Evolutionary conservation across 2,113 vertebrate species (phyloP), one percentile per base, ranked within the genome.

Genomic region (Picathartes gymnocephalus): DNA sequence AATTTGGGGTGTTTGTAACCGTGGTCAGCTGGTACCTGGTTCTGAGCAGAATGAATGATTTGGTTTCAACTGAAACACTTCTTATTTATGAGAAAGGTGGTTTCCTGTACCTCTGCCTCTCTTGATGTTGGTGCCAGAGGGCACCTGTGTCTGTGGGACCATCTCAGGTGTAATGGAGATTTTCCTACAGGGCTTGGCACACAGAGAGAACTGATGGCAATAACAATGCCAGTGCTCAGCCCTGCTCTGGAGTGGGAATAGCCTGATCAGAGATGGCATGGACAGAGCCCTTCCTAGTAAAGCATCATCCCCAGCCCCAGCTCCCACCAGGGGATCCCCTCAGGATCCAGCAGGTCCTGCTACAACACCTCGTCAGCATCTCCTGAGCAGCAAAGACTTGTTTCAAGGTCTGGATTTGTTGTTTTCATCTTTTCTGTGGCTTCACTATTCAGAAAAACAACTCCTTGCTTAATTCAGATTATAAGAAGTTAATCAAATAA

Each of bases 401-500:
- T n/a, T 13, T 39, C 19, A 42, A 25, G 19, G n/a, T 15, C 82
- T 44, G 74, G 30, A 7, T 85, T 86, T 86, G 16, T 70, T 78
- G 69, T 92, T 95, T 95, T 91, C 4, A 1, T 83, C 92, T 89
- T 89, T 87, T 81, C 95, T 48, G 42, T 77, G 79, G 85, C 86
- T 86, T 86, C 65, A 33, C 90, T 78, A 45, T 94, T 81, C 71
- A 85, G 91, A 92, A 92, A 96, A 97, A 91, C 22, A 27, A 91
- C 78, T 96, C 76, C 58, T 96, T 95, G 89, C 94, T 96, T 96
- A 96, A 97, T 97, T 97, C 71, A 13, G 27, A 73, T 81, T 88
- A 77, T 62, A 96, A 86, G 96, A 94, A 98, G 88, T 88, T 96
- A 96, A 97, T 97, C 76, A 96, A 96, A 68, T 94, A 93, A 79